These are phyloP conservation scores for Talpa occidentalis DNA, from an alignment of 2,113 vertebrate genomes.

Conservation along the genomic window DNA sequence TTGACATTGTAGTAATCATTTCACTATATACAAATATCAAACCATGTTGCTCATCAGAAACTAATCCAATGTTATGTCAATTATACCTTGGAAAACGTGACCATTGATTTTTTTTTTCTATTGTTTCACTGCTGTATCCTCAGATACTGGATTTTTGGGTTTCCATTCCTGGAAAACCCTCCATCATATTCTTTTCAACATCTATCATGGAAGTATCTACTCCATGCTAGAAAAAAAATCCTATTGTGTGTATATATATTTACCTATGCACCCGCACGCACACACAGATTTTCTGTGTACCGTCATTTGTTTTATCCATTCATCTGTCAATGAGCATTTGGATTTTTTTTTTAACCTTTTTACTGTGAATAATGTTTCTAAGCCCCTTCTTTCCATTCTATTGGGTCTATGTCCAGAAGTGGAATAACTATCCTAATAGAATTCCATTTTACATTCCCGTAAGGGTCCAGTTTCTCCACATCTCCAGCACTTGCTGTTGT, in stretches of 20 bases:
- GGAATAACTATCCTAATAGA: not conserved
- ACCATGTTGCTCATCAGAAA: not conserved
- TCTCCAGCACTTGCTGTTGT: not conserved
- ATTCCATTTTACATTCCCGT: not conserved
- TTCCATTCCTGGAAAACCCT: not conserved
- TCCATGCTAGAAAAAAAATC: not conserved
- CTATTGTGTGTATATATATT: not conserved
- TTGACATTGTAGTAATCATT: not conserved
- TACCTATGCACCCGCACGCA: not conserved
- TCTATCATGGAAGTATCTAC: not conserved
- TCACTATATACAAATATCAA: not conserved
- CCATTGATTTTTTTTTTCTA: not conserved
- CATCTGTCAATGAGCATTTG: not conserved
- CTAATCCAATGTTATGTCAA: not conserved
- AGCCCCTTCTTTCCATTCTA: conserved; percentile 16
- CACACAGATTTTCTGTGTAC: not conserved
- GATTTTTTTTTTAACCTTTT: no score
- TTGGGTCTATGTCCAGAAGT: not conserved
- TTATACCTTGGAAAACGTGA: not conserved
- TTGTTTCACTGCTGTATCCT: not conserved
- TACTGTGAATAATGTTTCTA: no score
- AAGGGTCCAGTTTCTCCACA: not conserved
- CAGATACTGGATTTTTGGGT: not conserved
- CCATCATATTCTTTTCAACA: not conserved
- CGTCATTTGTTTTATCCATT: conserved; percentile 19